A percentile compares a stretch with the other conserved stretches of the same genome.
Evolutionary conservation across 2,797 vertebrate genomes (phyloP).

Genomic region (Prunella strophiata): DNA sequence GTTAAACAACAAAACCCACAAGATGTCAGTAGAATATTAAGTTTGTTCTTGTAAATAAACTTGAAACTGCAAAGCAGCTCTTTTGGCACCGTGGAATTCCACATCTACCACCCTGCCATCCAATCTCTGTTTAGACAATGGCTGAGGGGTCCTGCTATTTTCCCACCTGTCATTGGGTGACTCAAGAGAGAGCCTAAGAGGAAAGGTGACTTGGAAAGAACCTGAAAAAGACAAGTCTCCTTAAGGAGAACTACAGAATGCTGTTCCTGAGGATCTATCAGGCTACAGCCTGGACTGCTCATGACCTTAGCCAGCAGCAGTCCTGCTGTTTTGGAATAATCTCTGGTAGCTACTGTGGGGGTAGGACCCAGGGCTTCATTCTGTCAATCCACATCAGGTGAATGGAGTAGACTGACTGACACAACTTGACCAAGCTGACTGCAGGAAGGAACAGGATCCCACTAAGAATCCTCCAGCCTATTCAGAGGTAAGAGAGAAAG

Average conservation of each 20-base stretch:
- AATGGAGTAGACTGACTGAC: background rate
- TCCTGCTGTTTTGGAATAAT: background rate
- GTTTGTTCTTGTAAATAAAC: background rate
- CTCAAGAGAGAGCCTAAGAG: background rate
- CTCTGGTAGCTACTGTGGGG: background rate
- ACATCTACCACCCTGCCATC: background rate
- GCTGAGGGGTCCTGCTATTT: background rate
- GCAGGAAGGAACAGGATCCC: background rate
- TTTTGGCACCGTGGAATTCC: background rate
- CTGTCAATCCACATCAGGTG: background rate
- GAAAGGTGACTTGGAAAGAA: background rate
- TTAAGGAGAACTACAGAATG: background rate
- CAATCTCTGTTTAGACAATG: background rate
- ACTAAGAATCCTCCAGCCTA: background rate
- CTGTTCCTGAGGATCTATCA: background rate
- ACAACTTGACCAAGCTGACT: background rate
- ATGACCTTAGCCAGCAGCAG: background rate
- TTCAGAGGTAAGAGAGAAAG: background rate
- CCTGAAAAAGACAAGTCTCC: background rate
- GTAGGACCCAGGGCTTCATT: background rate
- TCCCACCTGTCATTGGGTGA: background rate
- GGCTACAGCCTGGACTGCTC: background rate
- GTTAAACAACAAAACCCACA: background rate
- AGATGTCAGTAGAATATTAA: background rate
- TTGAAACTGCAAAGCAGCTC: background rate